These are phyloP conservation scores for Apoda limacodes DNA, from an alignment of 2,888 invertebrate species.

Conservation along the genomic window DNA sequence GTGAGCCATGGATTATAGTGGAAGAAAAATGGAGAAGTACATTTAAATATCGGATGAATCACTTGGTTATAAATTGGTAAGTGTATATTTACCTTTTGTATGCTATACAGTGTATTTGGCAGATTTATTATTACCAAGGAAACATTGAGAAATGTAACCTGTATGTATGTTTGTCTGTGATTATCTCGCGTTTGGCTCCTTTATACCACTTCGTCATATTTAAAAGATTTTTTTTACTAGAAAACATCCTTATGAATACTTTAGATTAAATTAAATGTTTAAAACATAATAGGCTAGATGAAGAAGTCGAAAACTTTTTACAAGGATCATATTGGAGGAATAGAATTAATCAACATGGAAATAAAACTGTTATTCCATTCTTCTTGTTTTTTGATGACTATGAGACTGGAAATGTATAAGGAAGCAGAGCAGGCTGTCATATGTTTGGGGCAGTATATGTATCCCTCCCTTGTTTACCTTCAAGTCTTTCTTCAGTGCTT, in stretches of 20 bases:
- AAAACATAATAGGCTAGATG: background rate
- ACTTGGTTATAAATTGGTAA: too few relatives aligned
- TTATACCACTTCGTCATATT: background rate
- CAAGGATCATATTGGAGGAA: slow-evolving; percentile 5
- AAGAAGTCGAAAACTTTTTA: background rate
- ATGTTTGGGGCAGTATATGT: background rate
- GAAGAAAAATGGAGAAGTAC: too few relatives aligned
- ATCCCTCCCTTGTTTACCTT: background rate
- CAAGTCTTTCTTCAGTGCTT: background rate
- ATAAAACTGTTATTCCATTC: slow-evolving; percentile 12
- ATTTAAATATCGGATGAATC: too few relatives aligned
- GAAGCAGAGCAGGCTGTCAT: background rate
- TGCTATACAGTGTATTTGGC: too few relatives aligned
- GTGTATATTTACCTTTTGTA: too few relatives aligned
- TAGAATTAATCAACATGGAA: background rate
- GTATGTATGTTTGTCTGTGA: too few relatives aligned
- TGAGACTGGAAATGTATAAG: background rate
- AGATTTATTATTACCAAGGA: too few relatives aligned
- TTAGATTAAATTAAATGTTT: slow-evolving; percentile 1
- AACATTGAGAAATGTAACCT: too few relatives aligned
- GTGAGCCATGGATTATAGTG: too few relatives aligned
- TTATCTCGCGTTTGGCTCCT: too few relatives aligned
- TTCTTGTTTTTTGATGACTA: slow-evolving; percentile 8
- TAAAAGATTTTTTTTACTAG: background rate
- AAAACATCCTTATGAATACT: slow-evolving; percentile 1